Evolutionary conservation across 2,113 vertebrate genomes (phyloP).

Genomic region (Pogona vitticeps): DNA sequence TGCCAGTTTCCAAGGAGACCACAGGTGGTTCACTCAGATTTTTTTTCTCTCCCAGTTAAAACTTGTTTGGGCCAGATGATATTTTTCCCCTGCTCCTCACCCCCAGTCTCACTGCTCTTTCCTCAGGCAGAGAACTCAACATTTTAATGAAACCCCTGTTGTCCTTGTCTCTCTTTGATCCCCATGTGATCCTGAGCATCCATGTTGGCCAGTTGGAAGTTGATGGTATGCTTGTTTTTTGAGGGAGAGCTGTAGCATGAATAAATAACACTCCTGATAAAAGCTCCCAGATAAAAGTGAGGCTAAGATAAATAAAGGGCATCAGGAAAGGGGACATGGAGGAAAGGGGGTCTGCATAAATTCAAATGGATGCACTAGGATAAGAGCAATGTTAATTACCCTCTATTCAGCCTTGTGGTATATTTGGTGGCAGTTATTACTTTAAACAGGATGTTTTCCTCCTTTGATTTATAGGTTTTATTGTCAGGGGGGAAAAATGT

Average conservation of each 20-base stretch:
- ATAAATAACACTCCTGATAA: constrained; percentile 78
- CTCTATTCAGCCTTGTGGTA: constrained; percentile 41
- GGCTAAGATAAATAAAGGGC: constrained; percentile 77
- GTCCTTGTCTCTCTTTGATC: constrained; percentile 88
- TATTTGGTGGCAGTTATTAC: not conserved
- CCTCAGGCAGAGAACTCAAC: constrained; percentile 83
- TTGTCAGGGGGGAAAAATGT: constrained; percentile 34
- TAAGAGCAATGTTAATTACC: constrained; percentile 67
- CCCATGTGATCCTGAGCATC: constrained; percentile 80
- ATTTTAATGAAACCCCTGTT: constrained; percentile 93
- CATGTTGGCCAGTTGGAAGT: constrained; percentile 79
- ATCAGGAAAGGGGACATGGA: constrained; percentile 38
- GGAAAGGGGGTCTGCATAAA: constrained; percentile 67
- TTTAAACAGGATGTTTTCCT: constrained; percentile 58
- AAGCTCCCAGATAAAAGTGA: constrained; percentile 59
- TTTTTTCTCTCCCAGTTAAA: constrained; percentile 79
- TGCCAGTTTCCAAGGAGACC: constrained; percentile 90
- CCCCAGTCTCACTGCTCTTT: constrained; percentile 82
- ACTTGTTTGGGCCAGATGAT: constrained; percentile 91
- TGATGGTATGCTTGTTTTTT: constrained; percentile 58
- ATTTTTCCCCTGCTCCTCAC: constrained; percentile 75
- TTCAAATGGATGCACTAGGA: constrained; percentile 64
- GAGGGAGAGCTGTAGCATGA: constrained; percentile 78
- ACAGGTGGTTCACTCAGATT: constrained; percentile 88
- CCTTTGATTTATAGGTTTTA: constrained; percentile 65